Base-by-base conservation (phyloP, 2,888 invertebrate genomes). In the Mongoloraphidia duomilia region DNA sequence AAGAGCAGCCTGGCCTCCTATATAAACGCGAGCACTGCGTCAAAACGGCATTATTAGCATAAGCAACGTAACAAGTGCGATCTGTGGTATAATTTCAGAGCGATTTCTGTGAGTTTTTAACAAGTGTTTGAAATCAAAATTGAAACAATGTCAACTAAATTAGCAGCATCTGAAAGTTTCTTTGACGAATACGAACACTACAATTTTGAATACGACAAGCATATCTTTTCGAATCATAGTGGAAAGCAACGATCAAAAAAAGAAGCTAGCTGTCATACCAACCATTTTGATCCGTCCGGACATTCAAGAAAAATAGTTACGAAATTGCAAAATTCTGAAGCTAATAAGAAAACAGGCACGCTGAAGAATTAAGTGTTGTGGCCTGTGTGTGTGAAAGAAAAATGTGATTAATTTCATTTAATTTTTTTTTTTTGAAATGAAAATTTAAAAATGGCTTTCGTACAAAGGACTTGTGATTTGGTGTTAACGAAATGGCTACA, bases 121-220 rank as follows among this genome's bases (percentile, higher is more conserved):
- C 13, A 41, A 41, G 41, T 41, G 41, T 41, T 6, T 17, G 3
- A 17, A 33, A 14, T 35, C 10, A 13, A 44, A 42, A 44, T 34
- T 12, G 14, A 26, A 45, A 45, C 36, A 12, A 45, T 45, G 45
- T 45, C 45, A 12, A 26, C 26, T 26, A 52, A 50, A 47, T 60
- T 61, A 70, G 77, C 69, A 65, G 88, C 89, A 89, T 87, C 88
- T 62, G 87, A 87, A 70, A 74, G 75, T 60, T 80, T 86, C 72
- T 83, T 84, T 66, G 92, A 94, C 72, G 82, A 90, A 65, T 91
- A 90, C 77, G 94, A 94, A 65, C 87, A 91, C 65, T 94, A 89
- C 76, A 93, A 93, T 71, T 93, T 84, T 69, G 90, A 90, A 60
- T 82, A 87, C 74, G 93, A 91, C 68, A 93, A 93, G 70, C 83